Base-by-base conservation (phyloP, 2,113 vertebrate species). In the Ptychochromis oligacanthus region DNA sequence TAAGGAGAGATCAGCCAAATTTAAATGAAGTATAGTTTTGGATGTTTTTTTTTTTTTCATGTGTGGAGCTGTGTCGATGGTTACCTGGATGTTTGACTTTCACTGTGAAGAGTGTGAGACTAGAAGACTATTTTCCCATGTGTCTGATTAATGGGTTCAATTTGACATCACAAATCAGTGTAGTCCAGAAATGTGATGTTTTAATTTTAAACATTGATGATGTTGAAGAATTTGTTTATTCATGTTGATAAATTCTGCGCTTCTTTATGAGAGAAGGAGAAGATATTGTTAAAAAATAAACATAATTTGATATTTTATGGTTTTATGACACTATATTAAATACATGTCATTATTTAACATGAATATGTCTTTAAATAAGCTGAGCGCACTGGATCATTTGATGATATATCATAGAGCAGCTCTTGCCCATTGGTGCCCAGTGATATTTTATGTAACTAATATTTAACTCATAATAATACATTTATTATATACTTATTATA, bases 231-330 rank as follows among this genome's bases (percentile, higher is more conserved):
- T 15, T 52, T 12, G 5, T 70, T 31, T 52, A 52, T 52, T 72
- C 15, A 52, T 70, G 46, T 11, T 28, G 2, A 70, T 28, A 28
- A 28, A 49, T 49, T 13, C 18, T 49, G 15, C 0, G 24, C 52
- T 70, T 0, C 43, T 31, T 28, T 70, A 3, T 31, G 0, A 52
- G 17, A 31, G 49, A 70, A 24, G 24, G 65, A 52, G 43, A 52
- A 52, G 36, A 56, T 7, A 70, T 7, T 4, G 10, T 6, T 1
- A 0, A 12, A 67, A 40, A 67, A 46, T 4, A 36, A 8, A 36
- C 36, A 36, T 67, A 67, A 70, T 70, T 49, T 70, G 28, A 28
- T 22, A 49, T 4, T 28, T 65, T 70, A 6, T 70, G 43, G 10
- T 52, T 72, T 72, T 31, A 52, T 52, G 18, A 72, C 49, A 31